Conservation (phyloP, 2,113 vertebrate species). For the Camelus dromedarius region DNA sequence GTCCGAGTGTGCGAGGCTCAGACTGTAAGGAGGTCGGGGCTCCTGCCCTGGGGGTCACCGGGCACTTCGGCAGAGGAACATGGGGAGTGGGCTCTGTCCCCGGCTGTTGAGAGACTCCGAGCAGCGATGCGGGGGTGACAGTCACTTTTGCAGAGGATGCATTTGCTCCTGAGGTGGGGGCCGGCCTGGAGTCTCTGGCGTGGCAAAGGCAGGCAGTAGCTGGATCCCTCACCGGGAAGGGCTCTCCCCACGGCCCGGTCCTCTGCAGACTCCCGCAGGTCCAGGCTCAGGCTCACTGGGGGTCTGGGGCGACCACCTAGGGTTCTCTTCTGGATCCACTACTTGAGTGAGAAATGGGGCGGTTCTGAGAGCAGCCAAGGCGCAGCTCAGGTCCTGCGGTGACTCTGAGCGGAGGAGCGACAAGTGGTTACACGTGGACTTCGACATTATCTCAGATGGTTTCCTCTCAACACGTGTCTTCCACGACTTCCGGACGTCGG, state of each 20-base stretch:
- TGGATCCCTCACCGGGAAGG: background rate
- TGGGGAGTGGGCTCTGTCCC: background rate
- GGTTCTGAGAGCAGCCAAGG: background rate
- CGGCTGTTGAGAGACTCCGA: no score
- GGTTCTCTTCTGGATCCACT: background rate
- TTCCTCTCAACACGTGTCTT: background rate
- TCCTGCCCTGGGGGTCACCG: background rate
- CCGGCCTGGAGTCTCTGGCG: no score
- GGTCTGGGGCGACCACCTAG: accelerated
- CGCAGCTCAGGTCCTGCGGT: accelerated
- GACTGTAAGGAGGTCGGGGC: background rate
- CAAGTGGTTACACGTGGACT: accelerated
- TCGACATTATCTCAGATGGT: accelerated
- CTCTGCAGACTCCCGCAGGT: background rate
- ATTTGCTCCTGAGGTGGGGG: accelerated
- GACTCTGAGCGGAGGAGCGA: accelerated
- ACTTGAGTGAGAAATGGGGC: accelerated
- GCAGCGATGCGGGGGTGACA: accelerated
- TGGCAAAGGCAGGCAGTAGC: accelerated
- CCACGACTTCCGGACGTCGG: accelerated
- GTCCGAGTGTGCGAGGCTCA: no score
- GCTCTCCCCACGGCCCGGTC: accelerated
- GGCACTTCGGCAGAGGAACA: background rate
- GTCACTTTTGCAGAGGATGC: accelerated
- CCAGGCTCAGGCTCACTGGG: accelerated